Base-by-base conservation (phyloP, 2,113 vertebrate species). In the Kobus ellipsiprymnus region DNA sequence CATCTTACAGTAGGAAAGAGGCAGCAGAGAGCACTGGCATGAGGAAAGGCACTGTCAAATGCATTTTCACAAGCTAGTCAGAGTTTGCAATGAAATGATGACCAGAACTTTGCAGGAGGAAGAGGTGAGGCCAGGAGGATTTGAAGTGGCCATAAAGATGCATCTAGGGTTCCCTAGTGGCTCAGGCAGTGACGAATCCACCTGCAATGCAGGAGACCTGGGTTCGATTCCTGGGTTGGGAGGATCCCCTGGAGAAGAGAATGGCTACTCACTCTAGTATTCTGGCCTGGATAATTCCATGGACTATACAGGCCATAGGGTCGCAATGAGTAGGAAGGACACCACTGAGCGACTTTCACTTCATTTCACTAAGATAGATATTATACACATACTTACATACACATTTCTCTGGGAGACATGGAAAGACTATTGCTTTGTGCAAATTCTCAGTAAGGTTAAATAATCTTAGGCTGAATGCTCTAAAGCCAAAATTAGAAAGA, bases 401-500 rank as follows among this genome's bases (percentile, higher is more conserved):
- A 29, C 3, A 36, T 62, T 94, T 86, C 19, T 59, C 21, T 57
- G 30, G 44, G 86, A 86, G 29, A 82, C 1, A 12, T 6, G 81
- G 44, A 59, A 96, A 57, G 30, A 87, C 67, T 46, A 83, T 25
- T 64, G 12, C 46, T 93, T 81, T 89, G 36, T 48, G 55, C 50
- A 84, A 84, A 94, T 83, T 92, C 7, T 84, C 9, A 64, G 10
- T 59, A 50, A 87, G 64, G 14, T 67, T 96, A 96, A 97, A 93
- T 52, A 62, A 74, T 40, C 40, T 90, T 59, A 74, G 36, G 0
- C 7, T 57, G 54, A 95, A 83, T 55, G 14, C 12, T 77, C n/a
- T 95, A 54, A 97, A 94, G 87, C 6, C 3, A 59, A 83, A 62
- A 81, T 77, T 81, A 80, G 80, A 95, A 98, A 74, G 3, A 64